Evolutionary conservation across 2,888 invertebrate genomes (phyloP).

Genomic region (Aethes cnicana): DNA sequence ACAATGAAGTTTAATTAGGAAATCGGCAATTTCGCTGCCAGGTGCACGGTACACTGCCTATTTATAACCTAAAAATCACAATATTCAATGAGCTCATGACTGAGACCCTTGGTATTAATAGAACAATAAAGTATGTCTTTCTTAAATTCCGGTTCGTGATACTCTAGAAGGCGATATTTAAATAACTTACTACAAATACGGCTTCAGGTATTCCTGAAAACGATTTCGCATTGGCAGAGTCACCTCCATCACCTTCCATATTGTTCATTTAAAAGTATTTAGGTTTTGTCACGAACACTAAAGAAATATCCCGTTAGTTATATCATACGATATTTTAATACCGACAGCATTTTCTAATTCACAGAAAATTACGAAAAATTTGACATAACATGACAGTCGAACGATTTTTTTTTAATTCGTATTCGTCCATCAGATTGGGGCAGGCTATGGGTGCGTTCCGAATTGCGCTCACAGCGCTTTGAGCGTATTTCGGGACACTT

Average conservation of each 20-base stretch:
- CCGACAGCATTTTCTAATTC: constrained; percentile 14
- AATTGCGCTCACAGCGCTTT: too few relatives aligned
- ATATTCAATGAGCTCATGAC: not conserved
- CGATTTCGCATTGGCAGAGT: constrained; percentile 75
- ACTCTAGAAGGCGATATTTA: too few relatives aligned
- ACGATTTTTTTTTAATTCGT: not conserved
- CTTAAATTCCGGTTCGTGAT: too few relatives aligned
- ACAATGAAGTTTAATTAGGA: not conserved
- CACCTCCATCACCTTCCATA: constrained; percentile 73
- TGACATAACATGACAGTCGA: too few relatives aligned
- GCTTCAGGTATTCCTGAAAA: constrained; percentile 95
- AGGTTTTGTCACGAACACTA: not conserved
- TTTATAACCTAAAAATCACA: constrained; percentile 15
- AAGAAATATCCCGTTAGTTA: not conserved
- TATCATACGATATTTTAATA: constrained; percentile 6
- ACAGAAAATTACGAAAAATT: constrained; percentile 6
- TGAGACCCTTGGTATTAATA: not conserved
- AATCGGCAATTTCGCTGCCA: constrained; percentile 2
- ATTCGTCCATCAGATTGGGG: too few relatives aligned
- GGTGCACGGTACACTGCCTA: constrained; percentile 1
- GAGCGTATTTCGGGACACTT: too few relatives aligned
- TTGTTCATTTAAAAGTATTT: constrained; percentile 32
- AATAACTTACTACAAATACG: constrained; percentile 89
- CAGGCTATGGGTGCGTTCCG: too few relatives aligned
- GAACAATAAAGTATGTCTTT: too few relatives aligned